These are phyloP conservation scores for Halcyon smyrnensis DNA, from an alignment of 2,797 vertebrate genomes.

Conservation along the genomic window DNA sequence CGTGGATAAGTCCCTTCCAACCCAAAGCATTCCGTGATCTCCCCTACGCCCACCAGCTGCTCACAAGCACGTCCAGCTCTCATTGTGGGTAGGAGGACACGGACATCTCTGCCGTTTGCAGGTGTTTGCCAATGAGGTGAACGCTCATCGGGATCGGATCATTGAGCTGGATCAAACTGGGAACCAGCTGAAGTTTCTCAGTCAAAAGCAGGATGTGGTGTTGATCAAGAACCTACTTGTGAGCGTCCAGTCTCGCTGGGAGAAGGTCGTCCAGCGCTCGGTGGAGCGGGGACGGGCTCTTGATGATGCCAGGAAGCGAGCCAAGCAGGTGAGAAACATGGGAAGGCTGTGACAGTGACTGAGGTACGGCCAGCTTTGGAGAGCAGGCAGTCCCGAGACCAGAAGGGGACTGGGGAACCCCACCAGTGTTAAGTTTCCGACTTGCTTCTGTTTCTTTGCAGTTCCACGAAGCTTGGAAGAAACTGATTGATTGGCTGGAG, in stretches of 20 bases:
- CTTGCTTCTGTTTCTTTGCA: constrained; percentile 54
- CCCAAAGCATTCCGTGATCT: background rate
- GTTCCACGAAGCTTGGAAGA: constrained; percentile 99
- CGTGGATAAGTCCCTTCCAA: background rate
- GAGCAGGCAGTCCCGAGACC: background rate
- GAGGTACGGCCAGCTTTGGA: rapidly evolving
- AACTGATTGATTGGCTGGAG: constrained; percentile 95
- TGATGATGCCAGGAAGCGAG: constrained; percentile 95
- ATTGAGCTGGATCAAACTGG: constrained; percentile 95
- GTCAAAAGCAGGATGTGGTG: constrained; percentile 97
- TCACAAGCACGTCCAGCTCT: rapidly evolving
- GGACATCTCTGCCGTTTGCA: constrained; percentile 44
- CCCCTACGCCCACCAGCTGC: rapidly evolving
- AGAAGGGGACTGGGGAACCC: background rate
- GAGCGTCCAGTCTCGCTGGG: constrained; percentile 97
- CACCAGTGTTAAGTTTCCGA: background rate
- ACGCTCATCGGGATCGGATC: constrained; percentile 94
- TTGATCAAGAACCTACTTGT: constrained; percentile 98
- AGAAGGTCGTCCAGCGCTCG: constrained; percentile 96
- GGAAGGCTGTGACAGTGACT: background rate
- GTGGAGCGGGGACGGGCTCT: constrained; percentile 94
- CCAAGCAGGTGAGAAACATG: constrained; percentile 88
- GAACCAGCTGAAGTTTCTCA: constrained; percentile 96
- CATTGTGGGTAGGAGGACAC: rapidly evolving
- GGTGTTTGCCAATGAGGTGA: constrained; percentile 98